Evolutionary conservation across 2,113 vertebrate genomes (phyloP), one percentile per base, ranked within the genome.

Genomic region (Charina bottae): DNA sequence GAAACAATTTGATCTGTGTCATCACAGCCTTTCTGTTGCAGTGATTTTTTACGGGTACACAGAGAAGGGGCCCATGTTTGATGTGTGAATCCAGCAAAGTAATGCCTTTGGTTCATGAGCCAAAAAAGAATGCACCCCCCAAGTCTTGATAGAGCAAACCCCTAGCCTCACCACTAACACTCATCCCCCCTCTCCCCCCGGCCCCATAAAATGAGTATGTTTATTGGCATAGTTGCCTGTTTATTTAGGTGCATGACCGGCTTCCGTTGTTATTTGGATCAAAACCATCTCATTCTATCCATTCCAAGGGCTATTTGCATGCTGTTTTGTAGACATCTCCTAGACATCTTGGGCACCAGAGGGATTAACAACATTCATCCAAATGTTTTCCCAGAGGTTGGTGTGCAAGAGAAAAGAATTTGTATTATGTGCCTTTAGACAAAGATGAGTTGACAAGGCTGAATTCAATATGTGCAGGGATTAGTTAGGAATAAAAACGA

Each of bases 191-290:
- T 88, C 93, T 90, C 90, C 92, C 91, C 13, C 60, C 49, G 0
- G 6, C 53, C 68, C 90, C 94, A 93, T 87, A 91, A 95, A 94
- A 94, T 0, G 33, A 92, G 95, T 95, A 95, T 96, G 95, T 96
- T 96, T 1, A 0, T 97, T 97, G 97, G 96, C 97, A 85, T 21
- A 13, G 58, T 94, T 1, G 2, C 42, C 54, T 97, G 95, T 97
- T 97, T 97, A 95, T 96, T 97, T 97, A 97, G 97, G 96, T 97
- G 96, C 92, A 94, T 95, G 95, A 96, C 92, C 92, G 87, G 93
- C 96, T 95, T 97, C 95, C 64, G 4, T 96, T 95, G 95, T 96
- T 97, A 95, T 86, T 95, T 95, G 95, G 94, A 96, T 87, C 94
- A 93, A 92, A 96, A 92, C 72, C 93, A 89, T 90, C 94, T 95